These are phyloP conservation scores for Xestia xanthographa DNA, from an alignment of 2,888 invertebrate species.

Conservation along the genomic window DNA sequence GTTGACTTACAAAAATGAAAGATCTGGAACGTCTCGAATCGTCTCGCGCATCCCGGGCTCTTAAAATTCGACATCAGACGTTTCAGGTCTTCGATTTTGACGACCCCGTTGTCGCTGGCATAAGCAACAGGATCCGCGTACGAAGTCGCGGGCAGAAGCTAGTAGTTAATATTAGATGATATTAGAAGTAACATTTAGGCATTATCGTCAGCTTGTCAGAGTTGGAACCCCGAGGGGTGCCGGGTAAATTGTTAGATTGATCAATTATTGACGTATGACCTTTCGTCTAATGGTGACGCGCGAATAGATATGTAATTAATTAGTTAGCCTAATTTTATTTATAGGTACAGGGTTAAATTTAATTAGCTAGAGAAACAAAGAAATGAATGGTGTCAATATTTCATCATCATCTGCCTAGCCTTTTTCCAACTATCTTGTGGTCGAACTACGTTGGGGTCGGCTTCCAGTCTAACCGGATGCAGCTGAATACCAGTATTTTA, in stretches of 20 bases:
- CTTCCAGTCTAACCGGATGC: neutral
- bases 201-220: neutral
- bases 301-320: neutral
- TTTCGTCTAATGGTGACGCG: slow-evolving; percentile 16
- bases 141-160: too few species aligned
- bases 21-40: too few species aligned
- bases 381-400: neutral
- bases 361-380: neutral
- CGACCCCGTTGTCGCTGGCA: too few species aligned
- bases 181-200: slow-evolving; percentile 1
- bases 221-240: neutral
- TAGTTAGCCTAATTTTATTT: too few species aligned
- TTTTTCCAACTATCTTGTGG: neutral
- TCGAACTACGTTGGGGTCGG: neutral
- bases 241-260: slow-evolving; percentile 35
- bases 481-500: neutral
- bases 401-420: neutral
- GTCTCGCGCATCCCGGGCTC: too few species aligned
- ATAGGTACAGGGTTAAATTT: neutral
- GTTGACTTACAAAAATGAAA: too few species aligned
- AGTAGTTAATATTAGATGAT: too few species aligned
- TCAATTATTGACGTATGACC: slow-evolving; percentile 40
- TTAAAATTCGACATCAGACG: too few species aligned
- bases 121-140: too few species aligned
- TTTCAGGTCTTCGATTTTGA: too few species aligned